phyloP scores from a whole-genome alignment of 2,888 invertebrate genomes.

The Tipula lateralis region DNA sequence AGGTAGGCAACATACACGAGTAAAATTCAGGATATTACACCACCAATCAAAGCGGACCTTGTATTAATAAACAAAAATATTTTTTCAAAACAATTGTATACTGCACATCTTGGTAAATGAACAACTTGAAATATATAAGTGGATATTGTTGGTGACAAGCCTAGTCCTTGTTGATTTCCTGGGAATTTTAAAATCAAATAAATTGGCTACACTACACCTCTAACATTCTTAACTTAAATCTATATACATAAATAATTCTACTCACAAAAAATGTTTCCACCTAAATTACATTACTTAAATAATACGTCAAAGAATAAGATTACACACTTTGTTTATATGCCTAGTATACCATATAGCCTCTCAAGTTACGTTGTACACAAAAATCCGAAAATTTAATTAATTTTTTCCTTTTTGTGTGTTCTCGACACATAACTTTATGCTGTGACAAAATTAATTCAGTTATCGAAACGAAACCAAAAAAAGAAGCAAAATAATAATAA shows the following conservation, averaged over 20 bases:
- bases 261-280: not conserved
- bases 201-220: too few species aligned
- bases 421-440: not conserved
- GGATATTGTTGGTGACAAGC: too few species aligned
- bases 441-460: slow-evolving; percentile 19
- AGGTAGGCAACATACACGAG: too few species aligned
- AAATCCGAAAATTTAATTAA: slow-evolving; percentile 5
- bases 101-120: too few species aligned
- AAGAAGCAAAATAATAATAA: not conserved
- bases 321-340: not conserved
- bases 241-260: not conserved
- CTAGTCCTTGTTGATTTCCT: too few species aligned
- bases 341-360: not conserved
- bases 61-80: too few species aligned
- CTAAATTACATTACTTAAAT: not conserved
- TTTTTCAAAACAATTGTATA: too few species aligned
- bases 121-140: too few species aligned
- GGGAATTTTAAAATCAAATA: too few species aligned
- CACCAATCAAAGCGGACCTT: too few species aligned
- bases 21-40: too few species aligned
- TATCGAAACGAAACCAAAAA: not conserved
- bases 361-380: not conserved
- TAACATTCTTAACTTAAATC: too few species aligned
- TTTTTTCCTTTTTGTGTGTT: not conserved
- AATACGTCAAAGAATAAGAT: not conserved